These are phyloP conservation scores for Stigmatopora nigra DNA, from an alignment of 2,113 vertebrate species.

Conservation along the genomic window DNA sequence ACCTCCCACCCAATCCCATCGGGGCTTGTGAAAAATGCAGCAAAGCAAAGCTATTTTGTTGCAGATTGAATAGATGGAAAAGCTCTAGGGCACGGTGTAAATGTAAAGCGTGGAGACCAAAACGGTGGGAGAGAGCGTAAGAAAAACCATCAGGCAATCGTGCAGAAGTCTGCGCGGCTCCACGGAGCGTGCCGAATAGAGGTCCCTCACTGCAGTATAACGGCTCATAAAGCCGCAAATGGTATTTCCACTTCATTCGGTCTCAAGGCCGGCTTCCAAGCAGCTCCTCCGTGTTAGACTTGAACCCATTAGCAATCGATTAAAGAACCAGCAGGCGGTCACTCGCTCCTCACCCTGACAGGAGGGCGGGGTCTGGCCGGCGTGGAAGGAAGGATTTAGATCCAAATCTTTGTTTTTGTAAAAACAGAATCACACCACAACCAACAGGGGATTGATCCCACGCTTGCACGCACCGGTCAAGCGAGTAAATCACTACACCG, in stretches of 20 bases:
- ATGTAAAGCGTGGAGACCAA: constrained; percentile 63
- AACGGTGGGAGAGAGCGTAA: constrained; percentile 51
- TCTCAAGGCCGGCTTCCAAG: constrained; percentile 73
- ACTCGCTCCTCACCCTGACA: constrained; percentile 57
- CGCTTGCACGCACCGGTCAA: too few relatives aligned
- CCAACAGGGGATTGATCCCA: constrained; percentile 1
- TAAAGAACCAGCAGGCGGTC: constrained; percentile 74
- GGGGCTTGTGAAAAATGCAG: constrained; percentile 50
- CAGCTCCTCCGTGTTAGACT: constrained; percentile 67
- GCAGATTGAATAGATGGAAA: constrained; percentile 61
- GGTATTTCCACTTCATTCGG: constrained; percentile 75
- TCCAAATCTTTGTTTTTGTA: constrained; percentile 65
- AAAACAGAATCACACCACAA: constrained; percentile 50
- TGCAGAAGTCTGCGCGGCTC: constrained; percentile 64
- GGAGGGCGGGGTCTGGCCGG: constrained; percentile 33
- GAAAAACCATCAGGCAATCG: constrained; percentile 69
- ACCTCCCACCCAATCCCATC: constrained; percentile 31
- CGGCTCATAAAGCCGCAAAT: constrained; percentile 76
- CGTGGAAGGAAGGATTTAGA: constrained; percentile 41
- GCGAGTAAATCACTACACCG: too few relatives aligned
- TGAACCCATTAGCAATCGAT: constrained; percentile 77
- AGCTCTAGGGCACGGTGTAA: constrained; percentile 61
- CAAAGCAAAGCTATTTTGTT: constrained; percentile 60
- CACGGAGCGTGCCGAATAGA: constrained; percentile 71
- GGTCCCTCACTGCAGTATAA: constrained; percentile 72